Evolutionary conservation across 1,140 invertebrate species (phyloP), one percentile per base, ranked within the genome.

Genomic region (Zophobas atratus): DNA sequence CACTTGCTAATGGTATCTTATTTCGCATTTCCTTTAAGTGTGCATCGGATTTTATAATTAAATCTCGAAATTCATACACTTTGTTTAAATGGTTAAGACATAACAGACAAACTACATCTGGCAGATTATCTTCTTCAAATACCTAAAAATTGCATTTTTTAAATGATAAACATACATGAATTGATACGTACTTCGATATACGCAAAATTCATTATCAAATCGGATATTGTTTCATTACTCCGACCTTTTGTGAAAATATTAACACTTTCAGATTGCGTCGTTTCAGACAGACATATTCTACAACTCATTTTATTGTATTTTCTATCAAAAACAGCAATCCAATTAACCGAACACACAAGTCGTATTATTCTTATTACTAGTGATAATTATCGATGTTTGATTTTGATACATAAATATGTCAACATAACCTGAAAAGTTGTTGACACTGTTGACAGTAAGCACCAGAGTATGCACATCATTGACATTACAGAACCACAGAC

Each of bases 141-240:
- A 67, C 60, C 60, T 67, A 20, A 41, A 60, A 67, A 34, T 41
- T 20, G 20, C 8, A 41, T 67, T 2, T 4, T 46, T 67, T 36
- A 43, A 60, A 60, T 57, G 3, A 8, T 46, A 8, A 46, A 46
- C 6, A 46, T 46, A 46, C 6, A 8, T 36, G 35, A 60, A 39
- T 1, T 35, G 3, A n/a, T 4, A 1, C 20, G n/a, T 67, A 67
- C 60, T 8, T 67, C 39, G 32, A 67, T 39, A 43, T 41, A 67
- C 1, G 60, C 60, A 67, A 67, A 67, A 67, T 67, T 67, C 38
- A 67, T 67, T 1, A 67, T 43, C 39, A 67, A 2, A 6, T 67
- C 60, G 0, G 60, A 67, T 41, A 67, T 67, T 6, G 43, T 5
- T 46, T 67, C 60, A 20, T 43, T 6, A 2, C 5, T 48, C 3